Evolutionary conservation across 2,797 vertebrate species (phyloP), one percentile per base, ranked within the genome.

Genomic region (Kryptolebias ocellatus): DNA sequence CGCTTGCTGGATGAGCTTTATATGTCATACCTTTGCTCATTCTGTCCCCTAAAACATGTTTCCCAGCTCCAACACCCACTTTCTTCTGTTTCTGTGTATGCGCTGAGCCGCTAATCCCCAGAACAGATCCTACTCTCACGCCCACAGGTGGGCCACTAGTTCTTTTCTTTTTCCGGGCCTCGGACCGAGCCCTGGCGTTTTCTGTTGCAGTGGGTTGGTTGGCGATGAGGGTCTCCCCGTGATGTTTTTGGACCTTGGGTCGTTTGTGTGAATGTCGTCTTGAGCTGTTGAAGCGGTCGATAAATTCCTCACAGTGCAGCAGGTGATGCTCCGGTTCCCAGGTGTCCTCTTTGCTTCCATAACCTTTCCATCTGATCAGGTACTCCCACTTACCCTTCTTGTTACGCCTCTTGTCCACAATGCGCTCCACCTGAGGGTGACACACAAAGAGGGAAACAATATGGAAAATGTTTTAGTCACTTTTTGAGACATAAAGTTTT

Each of bases 331-430:
- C 96, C 0, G 98, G 98, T 85, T 99, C 98, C 97, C 98, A 99
- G 0, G 97, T 99, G 89, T 99, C 97, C 86, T 98, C 96, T 0
- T 96, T 95, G 86, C 96, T 96, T 53, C 97, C 96, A 0, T 98
- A 99, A 56, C 98, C 97, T 91, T 98, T 99, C 98, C 98, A 99
- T 62, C 97, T 92, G 76, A 99, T 98, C 18, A 99, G 93, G 81
- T 98, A 99, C 77, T 99, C 97, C 96, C 96, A 98, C 84, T 98
- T 98, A 3, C 98, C 98, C 81, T 98, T 99, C 85, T 96, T 98
- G 92, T 96, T 98, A 89, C 96, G 96, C 77, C 98, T 95, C 90
- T 97, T 99, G 92, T 98, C 97, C 71, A 99, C 96, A 56, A 99
- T 99, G 79, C 95, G 95, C 88, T 99, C 97, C 56, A 99, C 98